Base-by-base conservation (phyloP, 2,888 invertebrate species). In the Heliconius charithonia region DNA sequence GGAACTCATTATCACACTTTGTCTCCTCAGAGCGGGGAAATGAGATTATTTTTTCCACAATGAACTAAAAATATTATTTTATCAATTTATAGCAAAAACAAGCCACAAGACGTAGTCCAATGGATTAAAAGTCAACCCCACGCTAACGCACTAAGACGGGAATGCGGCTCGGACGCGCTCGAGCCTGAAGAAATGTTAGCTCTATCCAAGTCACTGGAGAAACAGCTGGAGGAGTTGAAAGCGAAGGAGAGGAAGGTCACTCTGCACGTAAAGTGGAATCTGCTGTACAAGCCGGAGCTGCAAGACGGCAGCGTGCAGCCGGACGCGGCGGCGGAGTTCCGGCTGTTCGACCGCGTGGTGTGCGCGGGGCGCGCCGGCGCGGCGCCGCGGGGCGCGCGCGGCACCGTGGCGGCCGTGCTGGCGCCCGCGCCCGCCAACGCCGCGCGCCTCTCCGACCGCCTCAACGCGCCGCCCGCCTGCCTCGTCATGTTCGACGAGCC, bases 271-370 rank as follows among this genome's bases (percentile, higher is more conserved):
- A 97, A 97, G 87, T 98, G 98, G 80, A 96, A 96, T 87, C 92
- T 97, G 62, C 89, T 98, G 0, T 97, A 96, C 87, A 97, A 96
- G 32, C 32, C 32, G 32, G 32, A 95, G 63, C 87, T 95, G 76
- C 89, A 96, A 92, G 87, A 96, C 94, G 84, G 96, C 76, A 96
- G 96, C 84, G 87, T 96, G 62, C 89, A 95, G 12, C 97, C 98
- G 0, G 98, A 98, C 90, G 92, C 96, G 0, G 93, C 92, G 13
- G 96, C 97, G 0, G 95, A 95, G 76, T 97, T 96, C 91, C 87
- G 93, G 81, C 88, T 99, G 80, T 97, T 97, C 86, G 99, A 99
- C 93, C 96, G 99, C 75, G 96, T 99, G 70, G 96, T 99, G 7
- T 97, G 97, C 87, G 96, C 97, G 0, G 95, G 97, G 51, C 96